Base-by-base conservation (phyloP, 2,888 invertebrate genomes). In the Plebejus melissa region DNA sequence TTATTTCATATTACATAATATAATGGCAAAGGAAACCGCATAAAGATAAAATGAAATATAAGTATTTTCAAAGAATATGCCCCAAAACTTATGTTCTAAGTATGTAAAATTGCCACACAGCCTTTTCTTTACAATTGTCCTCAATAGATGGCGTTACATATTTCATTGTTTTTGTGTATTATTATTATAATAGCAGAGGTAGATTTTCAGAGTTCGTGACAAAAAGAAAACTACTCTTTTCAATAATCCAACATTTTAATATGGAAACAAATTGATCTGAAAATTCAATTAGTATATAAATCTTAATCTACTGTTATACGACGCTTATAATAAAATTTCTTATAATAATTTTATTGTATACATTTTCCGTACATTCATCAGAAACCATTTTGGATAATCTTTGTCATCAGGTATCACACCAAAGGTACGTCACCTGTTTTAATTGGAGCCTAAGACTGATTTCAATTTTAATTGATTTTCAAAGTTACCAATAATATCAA, bases 271-370 rank as follows among this genome's bases (percentile, higher is more conserved):
- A 70, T 41, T 41, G 28, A 72, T 54, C 16, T 54, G 32, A 50
- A 72, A 54, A 54, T 54, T 22, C 32, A 32, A 72, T 54, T 72
- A 54, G 50, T 91, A 92, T 90, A 90, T 86, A 79, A 84, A 84
- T 85, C 86, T 91, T 91, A 91, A 54, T 32, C 4, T 72, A 46
- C 9, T 28, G 28, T 54, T 46, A 13, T 22, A 72, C 72, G 72
- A 72, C 72, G 54, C 72, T 72, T 72, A 85, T 81, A 83, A 83
- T 81, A 83, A 80, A 83, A 54, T 54, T 54, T 16, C 6, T 22
- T 50, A 72, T 32, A 1, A 50, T 72, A 50, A 50, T 32, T 72
- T 72, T 54, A 72, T 54, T 72, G 72, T 72, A 54, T 72, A 72
- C 54, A 72, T 32, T 72, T 50, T 41, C 22, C 46, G 32, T 72